phyloP scores from a whole-genome alignment of 2,113 vertebrate genomes.

The Crotalus tigris region DNA sequence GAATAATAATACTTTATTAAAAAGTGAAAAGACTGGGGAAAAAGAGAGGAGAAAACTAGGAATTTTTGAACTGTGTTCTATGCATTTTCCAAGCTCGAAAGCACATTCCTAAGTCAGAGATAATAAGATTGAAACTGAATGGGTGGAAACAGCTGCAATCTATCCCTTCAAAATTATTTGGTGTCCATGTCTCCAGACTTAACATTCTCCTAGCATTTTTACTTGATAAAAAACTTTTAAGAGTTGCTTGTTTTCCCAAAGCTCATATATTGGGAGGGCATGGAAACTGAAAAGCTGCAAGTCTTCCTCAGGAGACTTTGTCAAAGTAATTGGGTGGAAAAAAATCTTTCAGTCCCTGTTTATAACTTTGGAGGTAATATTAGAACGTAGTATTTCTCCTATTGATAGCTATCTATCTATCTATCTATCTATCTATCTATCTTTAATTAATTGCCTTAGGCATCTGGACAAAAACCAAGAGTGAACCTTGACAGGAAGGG shows the following conservation, averaged over 20 bases:
- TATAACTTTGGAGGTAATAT: not conserved
- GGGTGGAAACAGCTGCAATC: no score
- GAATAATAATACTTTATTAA: no score
- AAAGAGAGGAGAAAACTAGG: no score
- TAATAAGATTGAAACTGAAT: no score
- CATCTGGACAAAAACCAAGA: not conserved
- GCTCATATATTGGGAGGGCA: not conserved
- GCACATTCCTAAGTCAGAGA: no score
- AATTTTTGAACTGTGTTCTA: no score
- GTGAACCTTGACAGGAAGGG: not conserved
- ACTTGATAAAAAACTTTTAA: not conserved
- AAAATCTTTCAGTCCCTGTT: conserved; percentile 12
- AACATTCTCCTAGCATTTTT: not conserved
- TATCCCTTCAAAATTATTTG: no score
- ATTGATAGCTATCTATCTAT: no score
- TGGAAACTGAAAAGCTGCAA: not conserved
- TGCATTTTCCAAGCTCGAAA: no score
- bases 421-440: no score
- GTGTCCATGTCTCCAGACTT: no score
- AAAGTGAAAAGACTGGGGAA: no score
- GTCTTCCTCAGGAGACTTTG: not conserved
- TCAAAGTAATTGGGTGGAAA: not conserved
- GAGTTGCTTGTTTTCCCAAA: not conserved
- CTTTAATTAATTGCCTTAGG: not conserved
- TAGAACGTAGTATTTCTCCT: not conserved